These are phyloP conservation scores for Cerceris rybyensis DNA, from an alignment of 2,888 invertebrate genomes.

Conservation along the genomic window DNA sequence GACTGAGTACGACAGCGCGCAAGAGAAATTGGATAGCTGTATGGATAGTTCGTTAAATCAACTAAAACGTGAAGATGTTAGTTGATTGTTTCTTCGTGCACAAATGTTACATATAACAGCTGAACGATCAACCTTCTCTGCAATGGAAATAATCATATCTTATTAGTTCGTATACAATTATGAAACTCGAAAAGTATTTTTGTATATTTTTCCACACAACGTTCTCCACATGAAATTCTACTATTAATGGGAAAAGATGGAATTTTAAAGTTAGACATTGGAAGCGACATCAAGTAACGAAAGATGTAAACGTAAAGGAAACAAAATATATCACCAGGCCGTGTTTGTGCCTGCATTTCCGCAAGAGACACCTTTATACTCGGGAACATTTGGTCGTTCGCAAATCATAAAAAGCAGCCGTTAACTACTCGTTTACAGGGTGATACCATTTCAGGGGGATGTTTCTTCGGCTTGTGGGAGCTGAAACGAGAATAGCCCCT, in stretches of 20 bases:
- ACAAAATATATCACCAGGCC: slow-evolving; percentile 29
- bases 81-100: neutral
- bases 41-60: slow-evolving; percentile 16
- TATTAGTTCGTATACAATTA: too few relatives aligned
- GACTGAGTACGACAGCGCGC: slow-evolving; percentile 13
- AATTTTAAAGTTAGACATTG: too few relatives aligned
- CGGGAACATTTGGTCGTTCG: slow-evolving; percentile 20
- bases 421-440: slow-evolving; percentile 58
- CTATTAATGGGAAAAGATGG: too few relatives aligned
- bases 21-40: slow-evolving; percentile 35
- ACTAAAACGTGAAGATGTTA: slow-evolving; percentile 19
- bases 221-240: too few relatives aligned
- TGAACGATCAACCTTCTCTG: too few relatives aligned
- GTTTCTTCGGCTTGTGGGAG: slow-evolving; percentile 22
- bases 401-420: slow-evolving; percentile 50
- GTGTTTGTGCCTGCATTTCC: neutral
- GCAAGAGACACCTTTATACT: slow-evolving; percentile 30
- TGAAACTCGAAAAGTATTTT: too few relatives aligned
- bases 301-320: slow-evolving; percentile 11
- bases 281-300: too few relatives aligned
- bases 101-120: neutral
- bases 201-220: too few relatives aligned
- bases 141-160: too few relatives aligned
- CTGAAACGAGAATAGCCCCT: slow-evolving; percentile 21
- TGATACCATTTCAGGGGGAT: slow-evolving; percentile 41